Evolutionary conservation across 2,113 vertebrate genomes (phyloP).

Genomic region (Struthio camelus): DNA sequence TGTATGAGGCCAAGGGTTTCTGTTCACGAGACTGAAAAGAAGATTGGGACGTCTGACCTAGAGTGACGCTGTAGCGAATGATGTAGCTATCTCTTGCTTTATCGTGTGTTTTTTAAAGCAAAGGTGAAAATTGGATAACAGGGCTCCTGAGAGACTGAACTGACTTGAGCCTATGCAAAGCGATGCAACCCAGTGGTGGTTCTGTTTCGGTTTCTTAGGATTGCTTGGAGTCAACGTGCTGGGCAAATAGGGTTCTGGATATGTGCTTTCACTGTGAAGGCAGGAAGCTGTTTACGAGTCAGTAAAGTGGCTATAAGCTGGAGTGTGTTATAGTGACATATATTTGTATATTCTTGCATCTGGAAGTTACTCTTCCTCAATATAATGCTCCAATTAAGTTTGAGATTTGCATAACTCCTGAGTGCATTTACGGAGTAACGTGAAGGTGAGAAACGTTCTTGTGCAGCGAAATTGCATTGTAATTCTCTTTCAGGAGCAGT

Average conservation of each 20-base stretch:
- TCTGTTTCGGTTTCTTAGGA: rapidly evolving
- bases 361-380: neutral
- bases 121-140: neutral
- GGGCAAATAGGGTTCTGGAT: neutral
- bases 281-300: neutral
- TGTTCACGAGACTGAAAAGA: neutral
- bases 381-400: neutral
- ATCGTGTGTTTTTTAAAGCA: neutral
- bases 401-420: neutral
- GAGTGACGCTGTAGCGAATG: neutral
- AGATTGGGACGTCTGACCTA: neutral
- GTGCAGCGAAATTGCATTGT: neutral
- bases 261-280: rapidly evolving
- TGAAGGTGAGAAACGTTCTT: neutral
- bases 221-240: rapidly evolving
- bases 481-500: rapidly evolving
- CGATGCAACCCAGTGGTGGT: rapidly evolving
- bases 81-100: neutral
- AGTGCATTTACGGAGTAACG: rapidly evolving
- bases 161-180: rapidly evolving
- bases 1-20: rapidly evolving
- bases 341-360: neutral
- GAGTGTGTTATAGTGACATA: neutral
- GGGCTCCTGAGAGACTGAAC: neutral
- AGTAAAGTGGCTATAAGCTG: neutral